These are phyloP conservation scores for Taphrorychus bicolor DNA, from an alignment of 2,888 invertebrate species.

Conservation along the genomic window DNA sequence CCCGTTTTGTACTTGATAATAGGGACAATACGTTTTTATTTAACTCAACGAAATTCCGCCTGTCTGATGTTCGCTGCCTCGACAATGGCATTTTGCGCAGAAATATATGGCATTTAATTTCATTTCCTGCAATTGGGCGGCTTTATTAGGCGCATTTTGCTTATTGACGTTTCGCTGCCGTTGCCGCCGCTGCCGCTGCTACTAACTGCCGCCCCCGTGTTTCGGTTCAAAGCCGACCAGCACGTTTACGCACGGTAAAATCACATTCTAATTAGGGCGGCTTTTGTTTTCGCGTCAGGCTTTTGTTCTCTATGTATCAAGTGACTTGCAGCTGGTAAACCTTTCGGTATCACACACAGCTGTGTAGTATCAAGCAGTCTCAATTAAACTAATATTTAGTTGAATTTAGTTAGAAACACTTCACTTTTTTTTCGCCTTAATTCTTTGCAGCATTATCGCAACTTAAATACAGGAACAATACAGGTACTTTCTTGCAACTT, in stretches of 20 bases:
- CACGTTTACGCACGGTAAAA: slow-evolving; percentile 1
- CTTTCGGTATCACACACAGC: too few relatives aligned
- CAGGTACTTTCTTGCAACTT: too few relatives aligned
- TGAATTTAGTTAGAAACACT: too few relatives aligned
- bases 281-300: slow-evolving; percentile 14
- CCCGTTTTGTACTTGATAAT: slow-evolving; percentile 43
- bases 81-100: slow-evolving; percentile 41
- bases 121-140: slow-evolving; percentile 26
- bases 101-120: slow-evolving; percentile 46
- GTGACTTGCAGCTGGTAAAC: too few relatives aligned
- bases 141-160: slow-evolving; percentile 22
- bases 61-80: slow-evolving; percentile 44
- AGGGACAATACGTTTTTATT: slow-evolving; percentile 48
- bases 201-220: background rate
- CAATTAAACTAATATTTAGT: too few relatives aligned
- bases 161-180: slow-evolving; percentile 2
- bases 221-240: background rate
- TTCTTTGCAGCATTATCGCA: background rate
- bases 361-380: too few relatives aligned
- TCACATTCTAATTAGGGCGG: slow-evolving; percentile 7
- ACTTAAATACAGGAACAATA: too few relatives aligned
- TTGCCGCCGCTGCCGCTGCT: background rate
- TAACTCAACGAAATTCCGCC: slow-evolving; percentile 47
- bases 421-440: too few relatives aligned
- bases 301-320: too few relatives aligned